Base-by-base conservation (phyloP, 1,140 invertebrate genomes). In the Zaprionus camerounensis region DNA sequence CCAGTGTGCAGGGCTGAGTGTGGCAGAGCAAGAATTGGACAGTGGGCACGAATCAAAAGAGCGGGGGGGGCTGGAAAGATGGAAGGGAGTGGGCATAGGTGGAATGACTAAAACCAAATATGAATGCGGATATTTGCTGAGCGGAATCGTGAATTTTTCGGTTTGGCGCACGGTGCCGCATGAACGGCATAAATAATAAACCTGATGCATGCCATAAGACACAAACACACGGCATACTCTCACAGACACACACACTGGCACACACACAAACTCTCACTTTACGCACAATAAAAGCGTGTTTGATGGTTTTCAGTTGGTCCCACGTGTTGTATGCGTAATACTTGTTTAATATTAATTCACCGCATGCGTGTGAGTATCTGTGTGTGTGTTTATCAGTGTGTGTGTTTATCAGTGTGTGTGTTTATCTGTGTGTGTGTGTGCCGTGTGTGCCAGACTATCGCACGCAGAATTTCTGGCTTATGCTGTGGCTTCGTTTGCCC, bases 101-200 rank as follows among this genome's bases (percentile, higher is more conserved):
- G 2, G 41, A 17, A 9, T 7, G 41, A n/a, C 41, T 46, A 9
- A 46, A 46, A 46, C 41, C 6, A 17, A 46, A 46, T 46, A 46
- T 46, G 41, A 46, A 46, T 46, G 41, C 41, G n/a, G 41, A 46
- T 17, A 46, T 46, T 41, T 15, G 38, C 38, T n/a, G 38, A 41
- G 38, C 15, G 38, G 38, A 41, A 41, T 51, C 41, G 22, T 56
- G 28, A 78, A 82, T 82, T 76, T 61, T 71, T 49, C 22, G 28
- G 51, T n/a, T 46, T 46, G 41, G 41, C 41, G 41, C 41, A 46
- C 41, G 53, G 26, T 41, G 46, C 51, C 66, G 80, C 80, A 78
- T 82, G 80, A 82, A 82, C 78, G 80, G 80, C 80, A 82, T 82
- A 78, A 82, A 82, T 82, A 82, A 82, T 82, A 82, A 82, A 82